Evolutionary conservation across 2,113 vertebrate species (phyloP).

Genomic region (Propithecus coquereli): DNA sequence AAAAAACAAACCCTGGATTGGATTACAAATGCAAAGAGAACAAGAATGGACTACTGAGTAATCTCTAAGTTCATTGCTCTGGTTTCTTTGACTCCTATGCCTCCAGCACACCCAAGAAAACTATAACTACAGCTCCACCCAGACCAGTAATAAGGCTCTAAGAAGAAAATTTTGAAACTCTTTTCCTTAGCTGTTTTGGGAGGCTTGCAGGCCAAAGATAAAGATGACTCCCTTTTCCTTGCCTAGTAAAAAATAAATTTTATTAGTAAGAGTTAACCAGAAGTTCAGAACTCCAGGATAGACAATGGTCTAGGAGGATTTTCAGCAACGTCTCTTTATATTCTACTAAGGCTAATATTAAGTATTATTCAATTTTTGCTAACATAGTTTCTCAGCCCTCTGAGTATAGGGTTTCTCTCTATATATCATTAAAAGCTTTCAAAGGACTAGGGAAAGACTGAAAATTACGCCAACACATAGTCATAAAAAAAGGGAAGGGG

Average conservation of each 20-base stretch:
- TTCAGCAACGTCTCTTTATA: not conserved
- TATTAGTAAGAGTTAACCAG: not conserved
- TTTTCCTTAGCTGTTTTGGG: not conserved
- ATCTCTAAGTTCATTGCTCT: not conserved
- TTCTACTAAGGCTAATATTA: not conserved
- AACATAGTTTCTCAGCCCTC: not conserved
- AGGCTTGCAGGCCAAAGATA: not conserved
- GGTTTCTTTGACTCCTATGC: not conserved
- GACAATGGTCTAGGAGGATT: not conserved
- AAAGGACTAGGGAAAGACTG: not conserved
- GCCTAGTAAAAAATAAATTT: not conserved
- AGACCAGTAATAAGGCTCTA: not conserved
- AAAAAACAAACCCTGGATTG: not conserved
- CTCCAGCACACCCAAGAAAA: not conserved
- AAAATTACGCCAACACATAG: not conserved
- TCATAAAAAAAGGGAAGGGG: not conserved
- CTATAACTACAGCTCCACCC: not conserved
- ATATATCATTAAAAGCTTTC: not conserved
- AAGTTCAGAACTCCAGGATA: not conserved
- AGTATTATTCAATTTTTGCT: not conserved
- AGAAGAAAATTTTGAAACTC: not conserved
- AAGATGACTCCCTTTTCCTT: not conserved
- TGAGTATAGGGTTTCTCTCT: not conserved
- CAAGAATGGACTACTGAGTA: not conserved
- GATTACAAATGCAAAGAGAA: conserved; percentile 11